Evolutionary conservation across 2,797 vertebrate genomes (phyloP), one percentile per base, ranked within the genome.

Genomic region (Platyrinchus mystaceus): DNA sequence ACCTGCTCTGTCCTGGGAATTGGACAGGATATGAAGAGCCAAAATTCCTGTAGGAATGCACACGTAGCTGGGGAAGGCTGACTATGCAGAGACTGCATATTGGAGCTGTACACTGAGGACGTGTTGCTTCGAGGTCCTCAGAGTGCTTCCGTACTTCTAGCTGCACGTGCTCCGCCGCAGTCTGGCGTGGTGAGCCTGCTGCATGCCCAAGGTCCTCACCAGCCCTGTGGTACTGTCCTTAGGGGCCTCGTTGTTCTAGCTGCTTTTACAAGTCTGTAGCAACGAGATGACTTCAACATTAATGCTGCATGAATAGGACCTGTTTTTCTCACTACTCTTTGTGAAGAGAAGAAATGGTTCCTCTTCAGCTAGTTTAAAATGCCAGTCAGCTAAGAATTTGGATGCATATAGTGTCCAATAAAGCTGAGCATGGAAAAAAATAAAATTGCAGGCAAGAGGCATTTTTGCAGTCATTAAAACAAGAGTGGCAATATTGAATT

Each of bases 101-200:
- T 64, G 62, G 20, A 63, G 30, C 20, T 43, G 21, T 13, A 11
- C 24, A 3, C 3, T 27, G 14, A 22, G 14, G 66, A 15, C 7
- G 3, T 9, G 39, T 30, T 34, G 32, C 59, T 67, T 15, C 1
- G 1, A 58, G 27, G 27, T 36, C 8, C 12, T 28, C 3, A 2
- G 63, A 0, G 3, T 37, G 17, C 50, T 20, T 70, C 39, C 56
- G 20, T 43, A 18, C 50, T 22, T 74, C 32, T 52, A 26, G 2
- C 2, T 7, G 32, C 44, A 1, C 10, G 43, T 2, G 1, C 30
- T 18, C 6, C 1, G 5, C 49, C 15, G 17, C 46, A 44, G 36
- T 49, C 53, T 1, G 6, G 13, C 15, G 32, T 23, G 3, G 39
- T 0, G 20, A 74, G 50, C 43, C 41, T 3, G 19, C 36, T 56